A percentile compares a stretch with the other conserved stretches of the same genome.
Evolutionary conservation across 2,113 vertebrate genomes (phyloP).

Genomic region (Speoplatyrhinus poulsoni): DNA sequence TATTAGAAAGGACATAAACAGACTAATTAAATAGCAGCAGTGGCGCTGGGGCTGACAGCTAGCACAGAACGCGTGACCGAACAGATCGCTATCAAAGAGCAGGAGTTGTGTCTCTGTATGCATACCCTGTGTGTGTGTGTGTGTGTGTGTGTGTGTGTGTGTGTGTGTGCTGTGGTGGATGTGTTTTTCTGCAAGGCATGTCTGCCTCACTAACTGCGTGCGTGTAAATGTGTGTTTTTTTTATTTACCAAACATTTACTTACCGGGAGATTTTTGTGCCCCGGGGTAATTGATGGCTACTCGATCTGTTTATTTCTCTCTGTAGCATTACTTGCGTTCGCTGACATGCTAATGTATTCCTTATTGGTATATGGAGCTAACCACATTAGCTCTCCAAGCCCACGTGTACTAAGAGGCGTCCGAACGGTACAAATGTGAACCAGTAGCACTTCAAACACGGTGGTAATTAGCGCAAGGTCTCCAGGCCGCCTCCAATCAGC

Average conservation of each 20-base stretch:
- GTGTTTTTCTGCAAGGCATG: too few relatives aligned
- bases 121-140: constrained; percentile 10
- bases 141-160: constrained; percentile 38
- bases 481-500: constrained; percentile 61
- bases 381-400: constrained; percentile 24
- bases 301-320: constrained; percentile 22
- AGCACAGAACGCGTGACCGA: constrained; percentile 97
- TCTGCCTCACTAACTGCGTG: constrained; percentile 8
- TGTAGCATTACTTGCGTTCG: constrained; percentile 27
- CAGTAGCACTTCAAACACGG: constrained; percentile 70
- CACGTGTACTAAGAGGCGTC: constrained; percentile 39
- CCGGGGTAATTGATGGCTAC: background rate
- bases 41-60: constrained; percentile 98
- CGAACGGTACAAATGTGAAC: constrained; percentile 67
- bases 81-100: constrained; percentile 97
- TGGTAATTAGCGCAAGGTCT: constrained; percentile 69
- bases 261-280: background rate
- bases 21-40: constrained; percentile 99
- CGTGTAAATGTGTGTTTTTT: constrained; percentile 4
- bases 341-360: constrained; percentile 44
- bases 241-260: background rate
- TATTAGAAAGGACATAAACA: constrained; percentile 99
- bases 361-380: constrained; percentile 35
- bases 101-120: constrained; percentile 73
- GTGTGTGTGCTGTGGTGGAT: constrained; percentile 1